A percentile compares a stretch with the other conserved stretches of the same genome.
Conservation (phyloP, 2,797 vertebrate genomes). For the Nannoperca obscura region DNA sequence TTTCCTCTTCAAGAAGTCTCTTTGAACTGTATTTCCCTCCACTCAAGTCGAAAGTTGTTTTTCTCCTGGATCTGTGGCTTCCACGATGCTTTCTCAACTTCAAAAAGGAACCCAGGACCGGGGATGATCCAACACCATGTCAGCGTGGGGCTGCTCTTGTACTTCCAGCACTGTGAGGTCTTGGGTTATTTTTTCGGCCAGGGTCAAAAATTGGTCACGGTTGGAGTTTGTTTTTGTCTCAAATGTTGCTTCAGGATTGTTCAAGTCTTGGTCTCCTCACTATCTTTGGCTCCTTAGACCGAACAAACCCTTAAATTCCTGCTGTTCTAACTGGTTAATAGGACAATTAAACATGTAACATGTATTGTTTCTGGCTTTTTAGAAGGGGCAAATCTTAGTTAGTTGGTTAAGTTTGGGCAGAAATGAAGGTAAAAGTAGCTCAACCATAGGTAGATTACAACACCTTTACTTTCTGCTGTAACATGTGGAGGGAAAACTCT, state of each 20-base stretch:
- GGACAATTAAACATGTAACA: not conserved
- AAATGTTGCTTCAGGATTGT: not conserved
- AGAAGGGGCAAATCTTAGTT: not conserved
- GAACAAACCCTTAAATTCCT: not conserved
- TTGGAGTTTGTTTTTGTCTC: not conserved
- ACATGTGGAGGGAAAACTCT: not conserved
- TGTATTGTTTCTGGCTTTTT: not conserved
- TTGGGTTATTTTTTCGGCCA: not conserved
- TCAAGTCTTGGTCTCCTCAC: not conserved
- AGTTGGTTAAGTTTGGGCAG: not conserved
- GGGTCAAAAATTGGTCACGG: not conserved
- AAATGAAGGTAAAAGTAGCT: not conserved
- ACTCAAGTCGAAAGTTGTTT: constrained; percentile 9
- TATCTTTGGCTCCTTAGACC: not conserved
- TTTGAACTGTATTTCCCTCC: constrained; percentile 40
- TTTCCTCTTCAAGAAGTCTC: constrained; percentile 30
- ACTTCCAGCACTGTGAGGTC: not conserved
- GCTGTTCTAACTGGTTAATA: not conserved
- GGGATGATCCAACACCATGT: not conserved
- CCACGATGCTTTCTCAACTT: constrained; percentile 23
- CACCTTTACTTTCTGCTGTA: not conserved
- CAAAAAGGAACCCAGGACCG: constrained; percentile 13
- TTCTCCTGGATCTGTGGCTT: constrained; percentile 11
- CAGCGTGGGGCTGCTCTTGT: not conserved
- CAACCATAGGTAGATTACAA: not conserved